phyloP scores from a whole-genome alignment of 2,797 vertebrate species.

The Rhinella marina region DNA sequence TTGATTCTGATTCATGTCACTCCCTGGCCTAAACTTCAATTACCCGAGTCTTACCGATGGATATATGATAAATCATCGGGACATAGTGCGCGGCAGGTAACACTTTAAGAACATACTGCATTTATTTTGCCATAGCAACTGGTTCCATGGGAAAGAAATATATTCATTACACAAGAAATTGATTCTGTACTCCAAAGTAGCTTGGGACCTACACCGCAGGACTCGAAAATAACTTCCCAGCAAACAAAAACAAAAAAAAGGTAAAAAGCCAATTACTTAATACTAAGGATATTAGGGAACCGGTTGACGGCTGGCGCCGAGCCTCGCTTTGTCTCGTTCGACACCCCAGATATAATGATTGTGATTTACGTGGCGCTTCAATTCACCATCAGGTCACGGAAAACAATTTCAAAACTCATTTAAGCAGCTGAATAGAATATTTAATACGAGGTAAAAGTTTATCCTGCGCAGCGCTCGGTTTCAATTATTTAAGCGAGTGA shows the following conservation, averaged over 20 bases:
- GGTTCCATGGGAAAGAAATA: conserved; percentile 45
- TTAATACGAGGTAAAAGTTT: conserved; percentile 5
- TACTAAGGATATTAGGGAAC: conserved; percentile 43
- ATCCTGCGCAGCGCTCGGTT: not conserved
- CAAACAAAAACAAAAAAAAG: not conserved
- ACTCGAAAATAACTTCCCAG: conserved; percentile 45
- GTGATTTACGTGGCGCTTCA: not conserved
- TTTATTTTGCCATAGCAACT: conserved; percentile 50
- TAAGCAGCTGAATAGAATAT: conserved; percentile 1
- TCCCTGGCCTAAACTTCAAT: conserved; percentile 49
- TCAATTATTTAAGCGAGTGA: conserved; percentile 6
- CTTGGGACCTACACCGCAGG: conserved; percentile 50
- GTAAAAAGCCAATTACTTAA: conserved; percentile 52
- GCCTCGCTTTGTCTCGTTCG: not conserved
- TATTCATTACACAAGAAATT: conserved; percentile 58
- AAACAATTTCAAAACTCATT: conserved; percentile 40
- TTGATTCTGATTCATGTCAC: conserved; percentile 54
- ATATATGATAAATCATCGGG: conserved; percentile 32
- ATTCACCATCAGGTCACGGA: not conserved
- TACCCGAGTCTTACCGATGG: conserved; percentile 31
- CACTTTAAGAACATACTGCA: conserved; percentile 37
- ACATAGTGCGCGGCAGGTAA: conserved; percentile 23
- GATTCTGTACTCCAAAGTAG: conserved; percentile 51
- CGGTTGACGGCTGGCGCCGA: not conserved
- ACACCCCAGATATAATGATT: not conserved